These are phyloP conservation scores for Oxyscelio sp. DNA, from an alignment of 2,888 invertebrate genomes.

Conservation along the genomic window DNA sequence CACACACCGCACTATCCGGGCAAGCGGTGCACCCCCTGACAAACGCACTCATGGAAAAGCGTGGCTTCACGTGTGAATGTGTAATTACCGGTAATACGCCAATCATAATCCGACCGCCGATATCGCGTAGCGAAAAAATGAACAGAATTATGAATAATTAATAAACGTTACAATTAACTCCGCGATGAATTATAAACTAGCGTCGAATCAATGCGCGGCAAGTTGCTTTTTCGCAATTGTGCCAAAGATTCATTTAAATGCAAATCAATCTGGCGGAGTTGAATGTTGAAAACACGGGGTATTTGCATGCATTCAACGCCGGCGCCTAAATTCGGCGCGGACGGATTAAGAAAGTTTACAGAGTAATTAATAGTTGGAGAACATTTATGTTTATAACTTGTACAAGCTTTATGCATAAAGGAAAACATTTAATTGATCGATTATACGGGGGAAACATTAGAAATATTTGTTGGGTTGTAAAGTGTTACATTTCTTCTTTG, in stretches of 20 bases:
- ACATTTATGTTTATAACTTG: too few species aligned
- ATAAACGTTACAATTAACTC: not conserved
- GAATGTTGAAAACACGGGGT: slow-evolving; percentile 15
- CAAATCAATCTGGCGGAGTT: slow-evolving; percentile 22
- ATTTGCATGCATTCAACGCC: slow-evolving; percentile 26
- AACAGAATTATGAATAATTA: not conserved
- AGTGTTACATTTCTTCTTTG: too few species aligned
- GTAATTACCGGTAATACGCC: slow-evolving; percentile 23
- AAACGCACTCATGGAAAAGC: slow-evolving; percentile 31
- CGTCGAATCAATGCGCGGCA: not conserved
- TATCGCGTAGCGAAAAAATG: not conserved
- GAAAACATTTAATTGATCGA: too few species aligned
- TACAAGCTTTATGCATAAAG: too few species aligned
- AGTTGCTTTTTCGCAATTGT: not conserved
- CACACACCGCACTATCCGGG: slow-evolving; percentile 56
- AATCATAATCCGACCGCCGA: not conserved
- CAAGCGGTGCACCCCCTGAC: slow-evolving; percentile 30
- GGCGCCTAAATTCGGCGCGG: not conserved
- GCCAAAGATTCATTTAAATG: slow-evolving; percentile 28
- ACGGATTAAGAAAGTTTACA: not conserved
- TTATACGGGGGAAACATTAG: too few species aligned
- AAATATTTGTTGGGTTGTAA: too few species aligned
- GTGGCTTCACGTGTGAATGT: slow-evolving; percentile 42
- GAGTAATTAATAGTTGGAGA: too few species aligned
- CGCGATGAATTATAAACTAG: not conserved